Percentiles rank a stretch among this genome's conserved stretches.
Evolutionary conservation across 2,113 vertebrate genomes (phyloP).

Genomic region (Oryzias javanicus): DNA sequence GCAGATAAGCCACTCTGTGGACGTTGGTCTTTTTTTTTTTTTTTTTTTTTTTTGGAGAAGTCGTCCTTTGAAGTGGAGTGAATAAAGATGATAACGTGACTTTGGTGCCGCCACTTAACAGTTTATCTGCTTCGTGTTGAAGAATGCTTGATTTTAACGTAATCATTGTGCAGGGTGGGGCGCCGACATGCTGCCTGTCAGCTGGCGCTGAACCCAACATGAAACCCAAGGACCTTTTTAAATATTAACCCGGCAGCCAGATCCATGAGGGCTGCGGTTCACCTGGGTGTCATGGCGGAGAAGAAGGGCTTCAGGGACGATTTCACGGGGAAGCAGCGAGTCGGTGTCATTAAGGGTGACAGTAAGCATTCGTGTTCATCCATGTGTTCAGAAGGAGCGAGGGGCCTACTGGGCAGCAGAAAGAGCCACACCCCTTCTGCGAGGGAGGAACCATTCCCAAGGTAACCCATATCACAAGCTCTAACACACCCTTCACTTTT

Average conservation of each 20-base stretch:
- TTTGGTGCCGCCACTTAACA: constrained; percentile 1
- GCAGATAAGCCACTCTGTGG: constrained; percentile 15
- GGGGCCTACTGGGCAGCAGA: constrained; percentile 34
- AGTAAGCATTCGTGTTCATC: constrained; percentile 17
- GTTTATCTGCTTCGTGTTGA: constrained; percentile 7
- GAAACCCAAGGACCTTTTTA: constrained; percentile 71
- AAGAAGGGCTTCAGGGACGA: background rate
- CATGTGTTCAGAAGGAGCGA: constrained; percentile 23
- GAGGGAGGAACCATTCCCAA: constrained; percentile 68
- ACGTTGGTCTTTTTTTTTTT: constrained; percentile 12
- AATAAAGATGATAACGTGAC: constrained; percentile 3
- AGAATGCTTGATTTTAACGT: constrained; percentile 25
- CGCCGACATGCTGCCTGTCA: constrained; percentile 42
- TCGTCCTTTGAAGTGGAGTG: constrained; percentile 13
- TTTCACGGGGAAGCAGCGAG: background rate
- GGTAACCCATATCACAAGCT: constrained; percentile 66
- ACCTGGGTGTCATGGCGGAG: background rate
- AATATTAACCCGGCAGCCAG: constrained; percentile 75
- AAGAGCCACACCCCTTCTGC: constrained; percentile 62
- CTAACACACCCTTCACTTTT: constrained; percentile 73
- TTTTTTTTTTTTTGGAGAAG: background rate
- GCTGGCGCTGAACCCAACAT: constrained; percentile 60
- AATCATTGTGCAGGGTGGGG: constrained; percentile 7
- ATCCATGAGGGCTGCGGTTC: constrained; percentile 13
- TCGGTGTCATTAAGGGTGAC: constrained; percentile 13